A percentile compares a stretch with the other conserved stretches of the same genome.
Conservation (phyloP, 2,888 invertebrate genomes). For the Melanostoma scalare region DNA sequence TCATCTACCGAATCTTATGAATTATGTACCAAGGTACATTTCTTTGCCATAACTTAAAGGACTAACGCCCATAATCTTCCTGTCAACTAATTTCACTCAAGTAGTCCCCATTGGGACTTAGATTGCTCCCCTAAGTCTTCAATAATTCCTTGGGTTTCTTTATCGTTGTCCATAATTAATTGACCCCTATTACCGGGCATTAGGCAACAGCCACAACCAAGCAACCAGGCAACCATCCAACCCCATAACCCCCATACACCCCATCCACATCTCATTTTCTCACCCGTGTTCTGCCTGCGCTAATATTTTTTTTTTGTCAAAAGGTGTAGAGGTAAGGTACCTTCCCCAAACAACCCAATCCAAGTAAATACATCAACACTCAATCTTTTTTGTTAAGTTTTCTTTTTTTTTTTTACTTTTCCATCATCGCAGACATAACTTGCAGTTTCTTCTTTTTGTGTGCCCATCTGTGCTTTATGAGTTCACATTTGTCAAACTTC, state of each 20-base stretch:
- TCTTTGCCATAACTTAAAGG: constrained; percentile 17
- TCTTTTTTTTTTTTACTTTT: constrained; percentile 43
- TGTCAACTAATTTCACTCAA: constrained; percentile 49
- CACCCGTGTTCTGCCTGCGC: not conserved
- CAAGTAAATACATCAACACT: constrained; percentile 64
- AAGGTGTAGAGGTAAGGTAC: constrained; percentile 13
- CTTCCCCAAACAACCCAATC: constrained; percentile 40
- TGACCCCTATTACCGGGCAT: constrained; percentile 64
- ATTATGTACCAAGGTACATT: constrained; percentile 10
- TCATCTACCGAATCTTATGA: not conserved
- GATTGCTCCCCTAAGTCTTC: constrained; percentile 57
- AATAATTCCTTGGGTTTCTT: constrained; percentile 51
- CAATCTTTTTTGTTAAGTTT: not conserved
- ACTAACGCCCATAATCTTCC: constrained; percentile 29
- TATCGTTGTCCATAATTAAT: constrained; percentile 68
- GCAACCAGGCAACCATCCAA: not conserved
- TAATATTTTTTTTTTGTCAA: not conserved
- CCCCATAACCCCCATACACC: not conserved
- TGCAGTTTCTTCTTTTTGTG: constrained; percentile 19
- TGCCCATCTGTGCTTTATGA: constrained; percentile 65
- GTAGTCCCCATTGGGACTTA: constrained; percentile 6
- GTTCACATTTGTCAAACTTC: constrained; percentile 68
- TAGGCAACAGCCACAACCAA: constrained; percentile 42
- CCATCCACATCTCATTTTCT: not conserved
- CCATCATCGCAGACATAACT: constrained; percentile 40